Conservation (phyloP, 2,888 invertebrate genomes). For the Ectropis crepuscularia region DNA sequence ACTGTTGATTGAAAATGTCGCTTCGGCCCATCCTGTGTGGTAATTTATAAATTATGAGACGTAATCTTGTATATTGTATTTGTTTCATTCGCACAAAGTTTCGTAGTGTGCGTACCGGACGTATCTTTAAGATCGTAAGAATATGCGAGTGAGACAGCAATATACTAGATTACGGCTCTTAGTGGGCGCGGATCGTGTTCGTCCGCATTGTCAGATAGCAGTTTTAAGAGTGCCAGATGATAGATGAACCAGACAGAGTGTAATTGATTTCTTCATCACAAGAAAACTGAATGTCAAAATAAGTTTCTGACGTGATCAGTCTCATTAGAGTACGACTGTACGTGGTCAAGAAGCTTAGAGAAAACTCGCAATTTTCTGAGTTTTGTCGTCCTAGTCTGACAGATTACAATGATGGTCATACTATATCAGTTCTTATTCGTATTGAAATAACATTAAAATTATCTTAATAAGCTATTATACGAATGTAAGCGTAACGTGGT, state of each 20-base stretch:
- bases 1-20: conserved; percentile 8
- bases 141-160: too few relatives aligned
- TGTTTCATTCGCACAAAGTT: too few relatives aligned
- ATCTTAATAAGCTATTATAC: not conserved
- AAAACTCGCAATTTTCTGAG: not conserved
- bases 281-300: not conserved
- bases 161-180: too few relatives aligned
- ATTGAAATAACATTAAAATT: too few relatives aligned
- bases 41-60: conserved; percentile 1
- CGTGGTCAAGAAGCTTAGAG: too few relatives aligned
- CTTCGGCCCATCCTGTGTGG: conserved; percentile 13
- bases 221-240: not conserved
- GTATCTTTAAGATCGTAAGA: too few relatives aligned
- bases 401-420: not conserved
- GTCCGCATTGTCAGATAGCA: conserved; percentile 5
- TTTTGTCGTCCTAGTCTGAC: not conserved
- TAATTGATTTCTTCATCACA: not conserved
- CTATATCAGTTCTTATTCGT: too few relatives aligned
- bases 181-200: conserved; percentile 22
- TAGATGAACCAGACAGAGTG: not conserved
- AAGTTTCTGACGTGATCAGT: not conserved
- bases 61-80: too few relatives aligned
- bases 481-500: conserved; percentile 5
- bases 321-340: too few relatives aligned
- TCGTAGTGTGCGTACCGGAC: too few relatives aligned